Conservation (phyloP, 1,140 invertebrate genomes). For the Aphaenogaster rudis region DNA sequence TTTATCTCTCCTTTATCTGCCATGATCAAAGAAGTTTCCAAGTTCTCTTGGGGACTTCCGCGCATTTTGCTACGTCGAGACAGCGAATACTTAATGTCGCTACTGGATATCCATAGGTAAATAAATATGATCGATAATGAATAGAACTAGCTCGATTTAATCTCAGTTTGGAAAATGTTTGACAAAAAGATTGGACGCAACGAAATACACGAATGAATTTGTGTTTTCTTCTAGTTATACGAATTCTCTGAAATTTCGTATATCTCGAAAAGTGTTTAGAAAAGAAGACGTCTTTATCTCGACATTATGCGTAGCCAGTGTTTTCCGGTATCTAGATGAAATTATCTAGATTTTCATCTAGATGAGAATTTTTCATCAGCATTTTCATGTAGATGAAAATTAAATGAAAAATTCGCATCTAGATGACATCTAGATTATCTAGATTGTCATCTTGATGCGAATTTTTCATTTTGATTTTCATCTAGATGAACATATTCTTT, state of each 20-base stretch:
- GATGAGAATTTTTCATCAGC: not conserved
- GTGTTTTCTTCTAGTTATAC: not conserved
- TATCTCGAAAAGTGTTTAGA: not conserved
- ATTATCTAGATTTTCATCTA: not conserved
- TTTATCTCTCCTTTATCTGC: constrained; percentile 32
- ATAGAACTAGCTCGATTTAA: not conserved
- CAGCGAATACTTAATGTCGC: constrained; percentile 51
- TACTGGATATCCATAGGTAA: constrained; percentile 29
- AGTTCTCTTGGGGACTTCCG: constrained; percentile 37
- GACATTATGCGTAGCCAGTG: not conserved
- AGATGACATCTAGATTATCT: too few relatives aligned
- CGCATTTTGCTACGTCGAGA: constrained; percentile 43
- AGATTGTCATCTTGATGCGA: too few relatives aligned
- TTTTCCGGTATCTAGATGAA: too few relatives aligned
- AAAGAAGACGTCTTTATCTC: not conserved
- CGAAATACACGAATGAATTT: not conserved
- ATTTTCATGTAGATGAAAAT: too few relatives aligned
- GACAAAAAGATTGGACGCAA: not conserved
- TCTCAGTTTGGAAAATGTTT: not conserved
- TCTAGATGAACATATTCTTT: too few relatives aligned
- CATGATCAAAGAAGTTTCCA: constrained; percentile 54
- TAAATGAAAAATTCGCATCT: too few relatives aligned
- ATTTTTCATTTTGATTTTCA: too few relatives aligned
- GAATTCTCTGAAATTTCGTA: not conserved
- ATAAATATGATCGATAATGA: constrained; percentile 37